These are phyloP conservation scores for Drosophila paulistorum DNA, from an alignment of 1,140 invertebrate genomes.

Conservation along the genomic window DNA sequence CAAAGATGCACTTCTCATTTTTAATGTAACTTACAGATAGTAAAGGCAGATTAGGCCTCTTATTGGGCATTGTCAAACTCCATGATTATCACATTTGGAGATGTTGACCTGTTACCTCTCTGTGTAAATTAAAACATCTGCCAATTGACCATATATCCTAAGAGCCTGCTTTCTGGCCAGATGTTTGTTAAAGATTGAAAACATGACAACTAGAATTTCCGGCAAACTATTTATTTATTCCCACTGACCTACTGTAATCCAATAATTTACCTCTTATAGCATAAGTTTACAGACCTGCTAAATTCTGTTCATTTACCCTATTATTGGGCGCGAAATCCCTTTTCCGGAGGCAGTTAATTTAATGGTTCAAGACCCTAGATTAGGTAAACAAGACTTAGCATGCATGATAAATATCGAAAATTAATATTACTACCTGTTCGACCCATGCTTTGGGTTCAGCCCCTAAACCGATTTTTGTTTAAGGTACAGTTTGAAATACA, in stretches of 20 bases:
- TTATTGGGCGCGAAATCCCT: neutral
- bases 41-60: no score
- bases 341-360: slow-evolving; percentile 5
- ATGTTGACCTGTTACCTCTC: no score
- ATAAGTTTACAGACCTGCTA: neutral
- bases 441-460: neutral
- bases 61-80: no score
- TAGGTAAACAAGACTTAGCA: slow-evolving; percentile 3
- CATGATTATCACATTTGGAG: no score
- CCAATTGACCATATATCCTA: neutral
- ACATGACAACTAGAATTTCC: neutral
- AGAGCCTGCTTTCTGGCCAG: neutral
- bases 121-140: no score
- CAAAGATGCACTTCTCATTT: neutral
- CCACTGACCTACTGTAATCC: no score
- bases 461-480: neutral
- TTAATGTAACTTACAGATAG: neutral
- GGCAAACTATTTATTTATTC: neutral
- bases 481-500: slow-evolving; percentile 6
- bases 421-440: neutral
- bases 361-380: neutral
- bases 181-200: no score
- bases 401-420: neutral
- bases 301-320: neutral
- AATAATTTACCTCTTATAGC: no score